These are phyloP conservation scores for Lacerta viridis DNA, from an alignment of 2,797 vertebrate genomes.

Conservation along the genomic window DNA sequence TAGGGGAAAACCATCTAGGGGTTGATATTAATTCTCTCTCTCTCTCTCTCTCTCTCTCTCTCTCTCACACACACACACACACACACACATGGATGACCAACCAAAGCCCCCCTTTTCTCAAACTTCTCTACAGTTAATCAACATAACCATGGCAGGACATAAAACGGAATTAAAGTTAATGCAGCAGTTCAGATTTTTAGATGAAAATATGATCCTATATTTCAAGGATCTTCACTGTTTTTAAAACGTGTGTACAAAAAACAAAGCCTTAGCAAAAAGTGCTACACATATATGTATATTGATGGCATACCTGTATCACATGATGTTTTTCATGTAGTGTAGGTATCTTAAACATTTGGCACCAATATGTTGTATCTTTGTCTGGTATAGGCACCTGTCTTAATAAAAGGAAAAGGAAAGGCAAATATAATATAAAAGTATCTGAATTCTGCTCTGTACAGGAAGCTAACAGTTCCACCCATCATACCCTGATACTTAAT, in stretches of 20 bases:
- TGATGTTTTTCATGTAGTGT: conserved; percentile 86
- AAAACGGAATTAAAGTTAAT: not conserved
- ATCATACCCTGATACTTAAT: not conserved
- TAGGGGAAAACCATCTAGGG: not conserved
- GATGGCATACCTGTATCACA: conserved; percentile 84
- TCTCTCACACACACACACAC: too few relatives aligned
- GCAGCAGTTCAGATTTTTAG: conserved; percentile 38
- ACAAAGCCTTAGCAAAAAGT: not conserved
- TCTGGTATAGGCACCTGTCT: conserved; percentile 89
- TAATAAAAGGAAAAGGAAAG: conserved; percentile 75
- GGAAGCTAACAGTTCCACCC: conserved; percentile 29
- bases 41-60: too few relatives aligned
- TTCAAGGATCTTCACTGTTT: not conserved
- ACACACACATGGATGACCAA: too few relatives aligned
- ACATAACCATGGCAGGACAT: not conserved
- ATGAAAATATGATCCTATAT: conserved; percentile 32
- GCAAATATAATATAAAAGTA: conserved; percentile 55
- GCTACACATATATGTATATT: not conserved
- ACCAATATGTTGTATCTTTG: conserved; percentile 92
- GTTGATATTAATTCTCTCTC: too few relatives aligned
- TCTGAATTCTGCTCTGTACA: conserved; percentile 28
- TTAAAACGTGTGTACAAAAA: conserved; percentile 27
- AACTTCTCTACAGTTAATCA: not conserved
- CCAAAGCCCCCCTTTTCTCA: not conserved
- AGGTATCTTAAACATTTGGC: conserved; percentile 90